These are phyloP conservation scores for Pseudotriccus pelzelni DNA, from an alignment of 2,797 vertebrate species.

Conservation along the genomic window DNA sequence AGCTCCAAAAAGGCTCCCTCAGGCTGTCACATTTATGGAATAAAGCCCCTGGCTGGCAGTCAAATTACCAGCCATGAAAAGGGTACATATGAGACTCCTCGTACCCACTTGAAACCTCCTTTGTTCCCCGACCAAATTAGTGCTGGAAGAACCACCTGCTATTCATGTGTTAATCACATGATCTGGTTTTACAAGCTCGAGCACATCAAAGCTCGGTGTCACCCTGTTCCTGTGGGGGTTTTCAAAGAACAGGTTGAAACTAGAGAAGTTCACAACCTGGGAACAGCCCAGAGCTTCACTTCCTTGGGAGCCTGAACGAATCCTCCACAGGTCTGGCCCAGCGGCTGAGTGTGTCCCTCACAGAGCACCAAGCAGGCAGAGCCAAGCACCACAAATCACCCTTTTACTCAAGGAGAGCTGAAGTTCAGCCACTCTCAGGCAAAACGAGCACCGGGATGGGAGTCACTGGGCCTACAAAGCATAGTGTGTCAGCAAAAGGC, in stretches of 20 bases:
- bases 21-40: neutral
- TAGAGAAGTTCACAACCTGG: neutral
- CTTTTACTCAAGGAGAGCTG: neutral
- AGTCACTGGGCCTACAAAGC: neutral
- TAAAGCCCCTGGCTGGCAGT: neutral
- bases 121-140: conserved; percentile 5
- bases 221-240: neutral
- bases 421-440: neutral
- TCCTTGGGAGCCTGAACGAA: neutral
- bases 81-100: neutral
- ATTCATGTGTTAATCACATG: conserved; percentile 45
- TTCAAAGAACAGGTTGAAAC: conserved; percentile 8
- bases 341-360: accelerated
- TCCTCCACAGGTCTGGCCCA: neutral
- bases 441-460: neutral
- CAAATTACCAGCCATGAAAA: neutral
- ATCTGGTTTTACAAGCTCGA: neutral
- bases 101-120: conserved; percentile 5
- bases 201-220: conserved; percentile 21
- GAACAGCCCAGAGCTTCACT: neutral
- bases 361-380: neutral
- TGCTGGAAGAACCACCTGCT: conserved; percentile 16
- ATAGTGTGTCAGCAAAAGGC: neutral
- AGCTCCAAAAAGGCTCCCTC: neutral
- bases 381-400: neutral